phyloP scores from a whole-genome alignment of 37 sponge, comb jelly and placozoan genomes.

The Chondrilla cf. caribensis region DNA sequence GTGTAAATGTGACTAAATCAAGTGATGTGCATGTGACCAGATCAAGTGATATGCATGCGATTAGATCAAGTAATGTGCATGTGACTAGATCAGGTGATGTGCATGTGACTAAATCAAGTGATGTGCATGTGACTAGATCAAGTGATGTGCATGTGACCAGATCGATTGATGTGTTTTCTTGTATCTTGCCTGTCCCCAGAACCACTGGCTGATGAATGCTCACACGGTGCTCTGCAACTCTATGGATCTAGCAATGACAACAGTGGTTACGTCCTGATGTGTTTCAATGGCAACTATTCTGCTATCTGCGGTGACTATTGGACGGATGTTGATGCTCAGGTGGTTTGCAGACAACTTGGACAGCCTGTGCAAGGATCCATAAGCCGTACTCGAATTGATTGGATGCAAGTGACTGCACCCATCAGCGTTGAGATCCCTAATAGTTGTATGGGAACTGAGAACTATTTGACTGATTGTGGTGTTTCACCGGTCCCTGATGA shows the following conservation, averaged over 20 bases:
- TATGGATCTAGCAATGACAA: neutral
- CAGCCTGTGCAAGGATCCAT: neutral
- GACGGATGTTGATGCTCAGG: conserved; percentile 23
- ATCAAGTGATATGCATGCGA: too few species aligned
- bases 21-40: too few species aligned
- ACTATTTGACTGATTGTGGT: neutral
- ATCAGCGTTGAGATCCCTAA: neutral
- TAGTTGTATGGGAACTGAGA: neutral
- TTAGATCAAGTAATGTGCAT: too few species aligned
- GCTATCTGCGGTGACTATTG: conserved; percentile 35
- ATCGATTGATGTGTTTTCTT: too few species aligned
- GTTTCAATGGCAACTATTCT: conserved; percentile 30
- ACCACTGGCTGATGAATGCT: neutral
- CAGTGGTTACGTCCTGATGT: conserved; percentile 29
- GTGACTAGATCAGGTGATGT: too few species aligned
- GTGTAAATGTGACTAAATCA: too few species aligned
- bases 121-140: too few species aligned
- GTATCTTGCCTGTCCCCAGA: too few species aligned
- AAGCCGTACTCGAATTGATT: neutral
- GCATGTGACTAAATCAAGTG: too few species aligned
- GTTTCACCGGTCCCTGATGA: neutral
- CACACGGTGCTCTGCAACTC: neutral
- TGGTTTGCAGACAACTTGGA: conserved; percentile 22
- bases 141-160: too few species aligned
- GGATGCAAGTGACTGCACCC: neutral